These are phyloP conservation scores for Sarcophaga carnaria DNA, from an alignment of 2,888 invertebrate species.

Conservation along the genomic window DNA sequence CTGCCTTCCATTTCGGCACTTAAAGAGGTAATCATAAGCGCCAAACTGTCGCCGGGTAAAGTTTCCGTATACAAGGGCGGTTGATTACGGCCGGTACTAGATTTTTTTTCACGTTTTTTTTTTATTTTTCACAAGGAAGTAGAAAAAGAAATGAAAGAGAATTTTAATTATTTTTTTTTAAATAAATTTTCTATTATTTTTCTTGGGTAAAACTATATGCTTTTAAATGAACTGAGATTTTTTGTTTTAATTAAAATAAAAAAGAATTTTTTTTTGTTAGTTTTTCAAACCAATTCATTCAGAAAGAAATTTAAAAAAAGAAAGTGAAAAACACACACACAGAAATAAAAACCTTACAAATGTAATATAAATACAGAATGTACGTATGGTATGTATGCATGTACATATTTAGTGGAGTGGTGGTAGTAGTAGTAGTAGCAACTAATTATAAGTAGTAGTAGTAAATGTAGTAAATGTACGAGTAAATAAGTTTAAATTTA, in stretches of 20 bases:
- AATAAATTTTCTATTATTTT: background rate
- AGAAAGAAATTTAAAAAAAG: background rate
- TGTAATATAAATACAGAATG: background rate
- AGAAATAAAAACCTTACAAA: background rate
- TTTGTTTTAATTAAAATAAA: background rate
- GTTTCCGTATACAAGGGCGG: conserved; percentile 87
- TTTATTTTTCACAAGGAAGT: background rate
- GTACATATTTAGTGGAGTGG: too few relatives aligned
- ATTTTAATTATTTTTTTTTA: conserved; percentile 37
- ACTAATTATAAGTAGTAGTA: background rate
- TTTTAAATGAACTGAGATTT: background rate
- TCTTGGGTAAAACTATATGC: background rate
- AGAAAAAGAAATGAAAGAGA: conserved; percentile 10
- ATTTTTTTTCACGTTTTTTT: background rate
- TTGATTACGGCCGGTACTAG: conserved; percentile 78
- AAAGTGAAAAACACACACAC: background rate
- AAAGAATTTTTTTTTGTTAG: background rate
- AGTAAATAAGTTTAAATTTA: background rate
- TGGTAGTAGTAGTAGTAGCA: background rate
- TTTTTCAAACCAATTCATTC: background rate
- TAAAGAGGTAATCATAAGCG: conserved; percentile 89
- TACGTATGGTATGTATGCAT: too few relatives aligned
- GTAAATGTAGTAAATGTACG: too few relatives aligned
- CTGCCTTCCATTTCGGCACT: conserved; percentile 89
- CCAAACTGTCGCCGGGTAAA: conserved; percentile 85